Evolutionary conservation across 2,888 invertebrate genomes (phyloP).

Genomic region (Rugalucina vietnamica): DNA sequence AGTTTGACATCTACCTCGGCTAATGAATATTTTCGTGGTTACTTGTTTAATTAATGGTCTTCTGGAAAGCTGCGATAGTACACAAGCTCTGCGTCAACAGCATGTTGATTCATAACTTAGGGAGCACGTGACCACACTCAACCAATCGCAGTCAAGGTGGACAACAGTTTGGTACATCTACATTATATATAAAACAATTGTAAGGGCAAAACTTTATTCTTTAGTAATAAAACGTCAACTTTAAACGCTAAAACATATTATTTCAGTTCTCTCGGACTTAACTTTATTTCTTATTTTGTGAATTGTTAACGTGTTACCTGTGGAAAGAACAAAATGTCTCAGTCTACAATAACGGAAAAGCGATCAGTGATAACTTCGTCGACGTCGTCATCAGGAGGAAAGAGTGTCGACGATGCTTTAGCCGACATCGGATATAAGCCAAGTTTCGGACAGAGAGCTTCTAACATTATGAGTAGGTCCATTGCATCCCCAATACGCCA

Average conservation of each 20-base stretch:
- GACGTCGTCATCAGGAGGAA: too few species aligned
- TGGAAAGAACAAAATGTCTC: slow-evolving; percentile 61
- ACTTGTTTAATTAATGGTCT: slow-evolving; percentile 2
- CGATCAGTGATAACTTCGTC: slow-evolving; percentile 75
- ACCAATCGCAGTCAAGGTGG: slow-evolving; percentile 56
- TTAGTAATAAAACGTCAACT: background rate
- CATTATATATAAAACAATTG: slow-evolving; percentile 63
- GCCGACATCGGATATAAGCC: slow-evolving; percentile 70
- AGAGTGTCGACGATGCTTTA: slow-evolving; percentile 58
- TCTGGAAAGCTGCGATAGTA: background rate
- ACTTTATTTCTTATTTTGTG: background rate
- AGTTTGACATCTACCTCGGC: too few species aligned
- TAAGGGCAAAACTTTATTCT: slow-evolving; percentile 57
- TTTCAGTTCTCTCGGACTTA: background rate
- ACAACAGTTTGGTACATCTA: slow-evolving; percentile 54
- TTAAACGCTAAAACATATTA: slow-evolving; percentile 3
- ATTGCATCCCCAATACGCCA: slow-evolving; percentile 54
- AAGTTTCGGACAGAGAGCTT: slow-evolving; percentile 66
- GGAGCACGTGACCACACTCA: slow-evolving; percentile 48
- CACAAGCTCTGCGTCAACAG: slow-evolving; percentile 19
- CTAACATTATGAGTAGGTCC: slow-evolving; percentile 66
- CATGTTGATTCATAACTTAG: slow-evolving; percentile 60
- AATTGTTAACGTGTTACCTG: background rate
- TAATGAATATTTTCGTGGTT: too few species aligned
- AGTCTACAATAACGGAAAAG: slow-evolving; percentile 76